Base-by-base conservation (phyloP, 1,140 invertebrate genomes). In the Pemphigus obesinymphae region DNA sequence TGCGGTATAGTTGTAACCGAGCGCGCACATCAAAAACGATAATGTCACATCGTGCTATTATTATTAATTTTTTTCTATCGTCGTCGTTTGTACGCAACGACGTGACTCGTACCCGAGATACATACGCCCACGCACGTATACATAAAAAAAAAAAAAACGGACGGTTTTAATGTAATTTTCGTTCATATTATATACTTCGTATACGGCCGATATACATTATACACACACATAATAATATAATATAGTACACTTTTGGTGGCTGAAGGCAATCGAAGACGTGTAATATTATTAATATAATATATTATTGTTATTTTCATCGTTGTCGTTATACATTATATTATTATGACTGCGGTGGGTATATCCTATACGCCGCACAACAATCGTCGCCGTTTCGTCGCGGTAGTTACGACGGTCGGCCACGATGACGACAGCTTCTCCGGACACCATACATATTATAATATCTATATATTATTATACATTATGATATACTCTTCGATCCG, bases 361-460 rank as follows among this genome's bases (percentile, higher is more conserved):
- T 66, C n/a, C 23, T 66, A 6, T 68, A 68, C 20, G 31, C n/a
- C 34, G n/a, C 20, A 37, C 31, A 76, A 37, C 20, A 20, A 58
- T 40, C 50, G 73, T 53, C 29, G 20, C 37, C 76, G 50, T 80
- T 80, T 80, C 76, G 76, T 80, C 76, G 55, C 76, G 76, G 55
- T 80, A 58, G 58, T 63, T 80, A 61, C 55, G 20, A 0, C 34
- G 37, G 50, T 0, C 34, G 37, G 50, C 34, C 15, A 8, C 20
- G 17, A 20, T 50, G 50, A 50, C 73, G 55, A 43, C 76, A 80
- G 8, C 43, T 26, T 11, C 34, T 23, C 31, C 20, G 34, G 20
- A n/a, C 17, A 13, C 31, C 40, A 68, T 66, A 40, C 37, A 66
- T 34, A 34, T 61, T 61, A 61, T 61, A 61, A 17, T 63, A 63